A percentile compares a stretch with the other conserved stretches of the same genome.
Evolutionary conservation across 1,140 invertebrate species (phyloP).

Genomic region (Cylas formicarius): DNA sequence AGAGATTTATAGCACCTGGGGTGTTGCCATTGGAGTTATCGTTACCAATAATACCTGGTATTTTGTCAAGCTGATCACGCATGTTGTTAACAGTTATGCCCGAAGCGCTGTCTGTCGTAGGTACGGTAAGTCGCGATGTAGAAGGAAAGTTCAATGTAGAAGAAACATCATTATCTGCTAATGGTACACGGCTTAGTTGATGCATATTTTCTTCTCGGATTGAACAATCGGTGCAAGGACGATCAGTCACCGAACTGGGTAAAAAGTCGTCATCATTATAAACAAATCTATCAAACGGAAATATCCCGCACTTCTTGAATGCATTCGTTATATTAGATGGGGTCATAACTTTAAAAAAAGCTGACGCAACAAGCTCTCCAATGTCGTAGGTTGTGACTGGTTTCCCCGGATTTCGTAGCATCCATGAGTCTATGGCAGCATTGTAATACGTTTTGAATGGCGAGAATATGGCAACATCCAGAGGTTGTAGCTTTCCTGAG

Average conservation of each 20-base stretch:
- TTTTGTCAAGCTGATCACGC: too few species aligned
- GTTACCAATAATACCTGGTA: too few species aligned
- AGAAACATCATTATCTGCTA: too few species aligned
- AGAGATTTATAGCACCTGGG: too few species aligned
- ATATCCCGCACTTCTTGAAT: constrained; percentile 41
- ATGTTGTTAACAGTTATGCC: too few species aligned
- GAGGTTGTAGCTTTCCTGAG: constrained; percentile 37
- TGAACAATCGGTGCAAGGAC: constrained; percentile 1
- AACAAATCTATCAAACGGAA: constrained; percentile 37
- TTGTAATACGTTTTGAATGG: constrained; percentile 29
- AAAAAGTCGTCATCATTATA: constrained; percentile 40
- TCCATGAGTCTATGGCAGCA: constrained; percentile 20
- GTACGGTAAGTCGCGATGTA: too few species aligned
- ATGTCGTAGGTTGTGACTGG: constrained; percentile 15
- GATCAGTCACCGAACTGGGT: constrained; percentile 19
- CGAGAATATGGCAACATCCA: constrained; percentile 30
- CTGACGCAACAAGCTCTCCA: neutral
- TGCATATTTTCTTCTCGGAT: too few species aligned
- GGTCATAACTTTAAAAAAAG: constrained; percentile 27
- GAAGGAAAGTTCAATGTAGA: too few species aligned
- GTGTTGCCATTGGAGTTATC: too few species aligned
- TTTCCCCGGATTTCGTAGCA: constrained; percentile 23
- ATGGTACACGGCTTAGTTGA: too few species aligned
- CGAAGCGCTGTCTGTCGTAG: too few species aligned
- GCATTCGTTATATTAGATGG: constrained; percentile 40